Conservation (phyloP, 1,140 invertebrate species). For the Doryteuthis pealeii region DNA sequence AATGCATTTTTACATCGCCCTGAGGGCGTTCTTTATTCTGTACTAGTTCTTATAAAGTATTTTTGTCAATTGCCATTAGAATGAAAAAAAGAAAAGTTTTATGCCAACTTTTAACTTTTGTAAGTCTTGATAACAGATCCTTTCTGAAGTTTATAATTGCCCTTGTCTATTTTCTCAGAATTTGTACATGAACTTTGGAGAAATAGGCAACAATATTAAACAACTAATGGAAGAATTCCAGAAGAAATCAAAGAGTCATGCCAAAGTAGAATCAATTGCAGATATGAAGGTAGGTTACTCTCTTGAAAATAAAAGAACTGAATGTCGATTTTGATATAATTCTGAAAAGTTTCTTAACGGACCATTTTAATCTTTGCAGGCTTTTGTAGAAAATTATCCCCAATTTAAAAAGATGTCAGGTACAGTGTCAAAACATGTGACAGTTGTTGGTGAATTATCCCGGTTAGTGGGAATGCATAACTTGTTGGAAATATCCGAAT, state of each 20-base stretch:
- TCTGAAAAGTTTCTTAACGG: too few species aligned
- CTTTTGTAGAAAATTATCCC: conserved; percentile 97
- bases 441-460: conserved; percentile 92
- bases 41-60: too few species aligned
- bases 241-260: conserved; percentile 88
- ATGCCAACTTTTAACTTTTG: too few species aligned
- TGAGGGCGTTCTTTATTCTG: too few species aligned
- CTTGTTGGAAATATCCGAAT: conserved; percentile 90
- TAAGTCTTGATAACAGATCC: too few species aligned
- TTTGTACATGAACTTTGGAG: conserved; percentile 95
- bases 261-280: conserved; percentile 94
- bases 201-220: conserved; percentile 97
- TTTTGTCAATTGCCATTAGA: too few species aligned
- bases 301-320: too few species aligned
- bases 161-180: conserved; percentile 68
- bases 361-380: conserved; percentile 57
- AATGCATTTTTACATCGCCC: too few species aligned
- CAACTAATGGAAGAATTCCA: conserved; percentile 97
- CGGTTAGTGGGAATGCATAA: conserved; percentile 76
- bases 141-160: too few species aligned
- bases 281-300: conserved; percentile 94
- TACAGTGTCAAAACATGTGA: conserved; percentile 96
- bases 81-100: too few species aligned
- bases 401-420: conserved; percentile 99
- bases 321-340: too few species aligned